These are phyloP conservation scores for Cydia fagiglandana DNA, from an alignment of 1,140 invertebrate species.

Conservation along the genomic window DNA sequence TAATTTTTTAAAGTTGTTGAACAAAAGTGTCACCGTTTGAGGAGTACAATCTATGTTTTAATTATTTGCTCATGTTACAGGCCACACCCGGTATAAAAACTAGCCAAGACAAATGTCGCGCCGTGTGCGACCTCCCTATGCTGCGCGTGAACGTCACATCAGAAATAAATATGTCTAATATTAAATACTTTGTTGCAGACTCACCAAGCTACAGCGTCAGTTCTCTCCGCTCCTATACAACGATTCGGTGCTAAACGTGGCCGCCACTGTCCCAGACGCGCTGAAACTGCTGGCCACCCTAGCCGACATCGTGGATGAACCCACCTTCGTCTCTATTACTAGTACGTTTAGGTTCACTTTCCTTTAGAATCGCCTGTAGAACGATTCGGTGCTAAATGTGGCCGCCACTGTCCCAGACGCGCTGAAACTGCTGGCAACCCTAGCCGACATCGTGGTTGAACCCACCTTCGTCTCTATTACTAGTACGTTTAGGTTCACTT, in stretches of 20 bases:
- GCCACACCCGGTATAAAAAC: too few species aligned
- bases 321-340: constrained; percentile 80
- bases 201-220: constrained; percentile 59
- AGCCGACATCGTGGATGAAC: constrained; percentile 80
- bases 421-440: constrained; percentile 80
- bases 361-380: neutral
- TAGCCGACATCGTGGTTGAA: constrained; percentile 81
- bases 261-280: constrained; percentile 80
- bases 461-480: constrained; percentile 80
- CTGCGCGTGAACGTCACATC: too few species aligned
- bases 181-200: constrained; percentile 46
- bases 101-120: too few species aligned
- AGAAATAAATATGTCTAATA: neutral
- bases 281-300: constrained; percentile 81
- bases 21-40: too few species aligned
- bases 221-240: constrained; percentile 62
- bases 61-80: too few species aligned
- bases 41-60: too few species aligned
- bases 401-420: constrained; percentile 80
- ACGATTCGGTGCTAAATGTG: constrained; percentile 61
- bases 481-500: constrained; percentile 59
- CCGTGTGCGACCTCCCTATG: too few species aligned
- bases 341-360: constrained; percentile 57
- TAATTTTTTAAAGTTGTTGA: too few species aligned
- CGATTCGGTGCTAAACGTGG: constrained; percentile 64